phyloP scores from a whole-genome alignment of 2,113 vertebrate genomes.

The Atrichornis clamosus region DNA sequence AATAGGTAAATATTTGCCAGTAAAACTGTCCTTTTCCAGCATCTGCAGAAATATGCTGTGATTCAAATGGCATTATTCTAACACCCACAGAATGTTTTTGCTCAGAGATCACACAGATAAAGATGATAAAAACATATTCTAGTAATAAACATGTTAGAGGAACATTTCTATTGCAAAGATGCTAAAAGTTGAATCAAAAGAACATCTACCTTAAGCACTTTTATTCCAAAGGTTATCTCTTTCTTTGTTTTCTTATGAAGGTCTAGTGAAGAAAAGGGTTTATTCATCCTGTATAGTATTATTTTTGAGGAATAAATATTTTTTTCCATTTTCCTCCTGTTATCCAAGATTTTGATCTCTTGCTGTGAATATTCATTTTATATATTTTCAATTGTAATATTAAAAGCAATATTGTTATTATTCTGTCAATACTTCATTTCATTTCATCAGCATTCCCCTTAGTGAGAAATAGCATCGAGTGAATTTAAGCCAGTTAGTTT shows the following conservation, averaged over 20 bases:
- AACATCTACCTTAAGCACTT: constrained; percentile 24
- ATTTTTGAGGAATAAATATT: not conserved
- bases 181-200: constrained; percentile 39
- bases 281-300: not conserved
- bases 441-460: not conserved
- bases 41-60: constrained; percentile 42
- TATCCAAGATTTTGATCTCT: not conserved
- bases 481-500: not conserved
- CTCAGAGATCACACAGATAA: constrained; percentile 41
- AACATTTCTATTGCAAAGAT: constrained; percentile 43
- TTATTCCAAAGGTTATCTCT: not conserved
- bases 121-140: constrained; percentile 57
- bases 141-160: constrained; percentile 46
- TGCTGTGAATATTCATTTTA: not conserved
- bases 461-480: not conserved
- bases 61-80: constrained; percentile 51
- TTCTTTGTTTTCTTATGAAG: not conserved
- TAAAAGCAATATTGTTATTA: not conserved
- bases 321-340: not conserved
- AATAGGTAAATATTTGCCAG: constrained; percentile 46
- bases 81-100: constrained; percentile 55
- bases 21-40: constrained; percentile 39
- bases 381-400: not conserved
- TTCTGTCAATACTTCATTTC: not conserved
- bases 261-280: not conserved